Conservation (phyloP, 1,140 invertebrate genomes). For the Prorops nasuta region DNA sequence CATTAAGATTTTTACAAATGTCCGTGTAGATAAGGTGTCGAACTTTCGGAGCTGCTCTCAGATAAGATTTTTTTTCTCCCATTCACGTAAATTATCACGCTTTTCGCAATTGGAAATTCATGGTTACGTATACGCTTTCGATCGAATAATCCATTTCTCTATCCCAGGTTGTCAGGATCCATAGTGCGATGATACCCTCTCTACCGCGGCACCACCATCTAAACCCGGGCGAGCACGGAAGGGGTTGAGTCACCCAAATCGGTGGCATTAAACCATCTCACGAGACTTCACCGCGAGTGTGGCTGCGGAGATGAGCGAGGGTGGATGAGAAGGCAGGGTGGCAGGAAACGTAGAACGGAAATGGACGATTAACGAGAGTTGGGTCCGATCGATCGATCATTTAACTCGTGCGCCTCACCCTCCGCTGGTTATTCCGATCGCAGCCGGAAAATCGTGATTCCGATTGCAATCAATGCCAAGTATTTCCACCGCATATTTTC, state of each 20-base stretch:
- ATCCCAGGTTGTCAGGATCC: too few species aligned
- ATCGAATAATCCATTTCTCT: too few species aligned
- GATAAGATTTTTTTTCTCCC: too few species aligned
- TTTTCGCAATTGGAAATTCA: too few species aligned
- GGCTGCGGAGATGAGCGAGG: too few species aligned
- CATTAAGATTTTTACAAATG: too few species aligned
- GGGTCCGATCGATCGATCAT: conserved; percentile 32
- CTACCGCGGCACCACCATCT: neutral
- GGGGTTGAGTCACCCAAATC: conserved; percentile 10
- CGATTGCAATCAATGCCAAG: conserved; percentile 5
- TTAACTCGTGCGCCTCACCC: conserved; percentile 13
- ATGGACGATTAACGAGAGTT: conserved; percentile 38
- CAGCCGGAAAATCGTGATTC: conserved; percentile 16
- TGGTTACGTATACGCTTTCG: too few species aligned
- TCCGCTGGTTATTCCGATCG: conserved; percentile 12
- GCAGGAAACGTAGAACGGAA: conserved; percentile 25
- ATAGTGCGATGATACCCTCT: too few species aligned
- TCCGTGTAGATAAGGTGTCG: too few species aligned
- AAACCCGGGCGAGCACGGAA: neutral
- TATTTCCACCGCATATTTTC: conserved; percentile 4
- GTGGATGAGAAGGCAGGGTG: conserved; percentile 14
- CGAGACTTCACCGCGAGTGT: conserved; percentile 16
- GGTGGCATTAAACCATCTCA: conserved; percentile 20
- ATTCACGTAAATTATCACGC: too few species aligned
- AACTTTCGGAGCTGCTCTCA: too few species aligned